Percentiles rank a stretch among this genome's conserved stretches.
Conservation (phyloP, 2,113 vertebrate genomes). For the Hydropotes inermis region DNA sequence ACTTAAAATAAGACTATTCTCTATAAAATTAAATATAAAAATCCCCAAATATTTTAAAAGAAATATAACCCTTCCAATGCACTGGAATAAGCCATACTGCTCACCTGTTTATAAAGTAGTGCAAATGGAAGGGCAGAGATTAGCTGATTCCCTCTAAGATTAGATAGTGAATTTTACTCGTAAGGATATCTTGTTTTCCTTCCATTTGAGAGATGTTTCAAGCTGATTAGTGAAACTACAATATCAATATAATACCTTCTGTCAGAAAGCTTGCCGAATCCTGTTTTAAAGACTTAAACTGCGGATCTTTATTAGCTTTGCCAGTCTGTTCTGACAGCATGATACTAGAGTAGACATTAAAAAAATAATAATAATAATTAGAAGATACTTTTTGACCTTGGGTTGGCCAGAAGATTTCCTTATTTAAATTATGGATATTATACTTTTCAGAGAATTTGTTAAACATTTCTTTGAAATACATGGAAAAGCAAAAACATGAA, state of each 20-base stretch:
- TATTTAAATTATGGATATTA: background rate
- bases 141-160: constrained; percentile 27
- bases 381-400: background rate
- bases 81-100: background rate
- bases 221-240: constrained; percentile 31
- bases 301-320: background rate
- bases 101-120: background rate
- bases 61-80: background rate
- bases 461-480: background rate
- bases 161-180: background rate
- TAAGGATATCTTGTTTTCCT: constrained; percentile 36
- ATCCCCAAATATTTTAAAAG: background rate
- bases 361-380: background rate
- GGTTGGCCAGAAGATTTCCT: background rate
- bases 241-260: background rate
- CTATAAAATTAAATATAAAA: background rate
- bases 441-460: background rate
- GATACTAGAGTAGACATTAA: background rate
- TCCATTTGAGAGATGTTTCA: constrained; percentile 10
- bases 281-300: background rate
- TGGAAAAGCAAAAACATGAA: background rate
- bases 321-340: background rate
- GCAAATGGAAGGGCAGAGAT: constrained; percentile 13
- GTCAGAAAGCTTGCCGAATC: background rate
- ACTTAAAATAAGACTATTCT: background rate